Conservation (phyloP, 2,888 invertebrate species). For the Pristionchus mayeri region DNA sequence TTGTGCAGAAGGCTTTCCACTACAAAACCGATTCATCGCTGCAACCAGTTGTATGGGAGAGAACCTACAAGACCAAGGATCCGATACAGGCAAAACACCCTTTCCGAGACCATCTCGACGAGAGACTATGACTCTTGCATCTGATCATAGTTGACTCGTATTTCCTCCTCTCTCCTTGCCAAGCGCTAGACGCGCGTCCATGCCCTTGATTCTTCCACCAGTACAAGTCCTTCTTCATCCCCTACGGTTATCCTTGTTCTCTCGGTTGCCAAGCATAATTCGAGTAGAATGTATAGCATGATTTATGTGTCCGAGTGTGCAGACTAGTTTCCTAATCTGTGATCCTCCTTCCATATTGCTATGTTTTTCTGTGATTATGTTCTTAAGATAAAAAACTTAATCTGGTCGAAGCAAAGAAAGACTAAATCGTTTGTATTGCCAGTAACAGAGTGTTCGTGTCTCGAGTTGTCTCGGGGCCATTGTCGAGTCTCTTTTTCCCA, state of each 20-base stretch:
- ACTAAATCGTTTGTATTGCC: neutral
- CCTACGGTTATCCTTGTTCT: neutral
- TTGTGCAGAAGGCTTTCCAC: neutral
- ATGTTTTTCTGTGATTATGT: constrained; percentile 9
- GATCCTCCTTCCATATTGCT: neutral
- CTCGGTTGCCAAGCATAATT: constrained; percentile 17
- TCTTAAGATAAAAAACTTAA: constrained; percentile 1
- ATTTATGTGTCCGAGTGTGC: neutral
- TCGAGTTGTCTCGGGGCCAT: constrained; percentile 8
- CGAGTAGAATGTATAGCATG: constrained; percentile 16
- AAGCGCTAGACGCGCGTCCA: neutral
- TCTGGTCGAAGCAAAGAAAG: neutral
- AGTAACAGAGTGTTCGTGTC: neutral
- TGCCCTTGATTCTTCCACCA: neutral
- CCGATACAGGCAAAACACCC: neutral
- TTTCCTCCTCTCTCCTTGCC: neutral
- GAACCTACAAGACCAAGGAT: neutral
- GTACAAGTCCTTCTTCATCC: neutral
- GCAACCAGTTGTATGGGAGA: neutral
- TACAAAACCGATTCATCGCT: neutral
- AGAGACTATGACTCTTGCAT: neutral
- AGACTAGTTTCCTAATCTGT: constrained; percentile 29
- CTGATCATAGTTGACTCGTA: neutral
- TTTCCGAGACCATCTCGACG: constrained; percentile 10
- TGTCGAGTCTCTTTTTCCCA: constrained; percentile 32